A percentile compares a stretch with the other conserved stretches of the same genome.
These are phyloP conservation scores for Lanius ludovicianus DNA, from an alignment of 2,113 vertebrate genomes.

Conservation along the genomic window DNA sequence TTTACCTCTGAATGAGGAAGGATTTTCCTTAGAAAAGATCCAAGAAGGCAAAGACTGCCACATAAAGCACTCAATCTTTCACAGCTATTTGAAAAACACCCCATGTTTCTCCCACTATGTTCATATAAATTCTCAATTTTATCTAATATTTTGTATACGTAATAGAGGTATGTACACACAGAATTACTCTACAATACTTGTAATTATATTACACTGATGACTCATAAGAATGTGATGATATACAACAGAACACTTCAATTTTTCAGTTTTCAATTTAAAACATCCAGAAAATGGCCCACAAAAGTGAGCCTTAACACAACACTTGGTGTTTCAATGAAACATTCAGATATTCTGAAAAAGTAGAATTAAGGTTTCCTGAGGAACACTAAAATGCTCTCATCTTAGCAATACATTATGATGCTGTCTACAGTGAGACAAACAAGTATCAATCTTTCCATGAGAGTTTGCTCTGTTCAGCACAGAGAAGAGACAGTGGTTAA, in stretches of 20 bases:
- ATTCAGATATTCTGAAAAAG: not conserved
- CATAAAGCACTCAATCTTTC: not conserved
- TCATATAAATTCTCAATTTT: constrained; percentile 3
- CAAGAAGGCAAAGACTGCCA: not conserved
- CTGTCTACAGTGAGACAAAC: not conserved
- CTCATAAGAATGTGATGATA: constrained; percentile 19
- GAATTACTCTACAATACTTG: not conserved
- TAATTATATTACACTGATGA: constrained; percentile 45
- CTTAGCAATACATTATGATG: not conserved
- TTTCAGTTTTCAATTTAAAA: constrained; percentile 51
- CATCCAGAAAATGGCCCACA: not conserved
- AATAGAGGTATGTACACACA: not conserved
- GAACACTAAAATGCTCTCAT: constrained; percentile 1
- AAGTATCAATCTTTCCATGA: not conserved
- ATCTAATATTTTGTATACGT: not conserved
- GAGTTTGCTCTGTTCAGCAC: not conserved
- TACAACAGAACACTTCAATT: not conserved
- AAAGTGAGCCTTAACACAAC: constrained; percentile 3
- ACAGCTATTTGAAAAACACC: not conserved
- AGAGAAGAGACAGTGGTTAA: not conserved
- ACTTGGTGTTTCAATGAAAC: not conserved
- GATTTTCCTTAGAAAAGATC: not conserved
- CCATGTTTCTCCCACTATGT: not conserved
- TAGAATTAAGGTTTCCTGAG: constrained; percentile 15
- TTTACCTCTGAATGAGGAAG: not conserved